phyloP scores from a whole-genome alignment of 2,797 vertebrate species.

The Catharus ustulatus region DNA sequence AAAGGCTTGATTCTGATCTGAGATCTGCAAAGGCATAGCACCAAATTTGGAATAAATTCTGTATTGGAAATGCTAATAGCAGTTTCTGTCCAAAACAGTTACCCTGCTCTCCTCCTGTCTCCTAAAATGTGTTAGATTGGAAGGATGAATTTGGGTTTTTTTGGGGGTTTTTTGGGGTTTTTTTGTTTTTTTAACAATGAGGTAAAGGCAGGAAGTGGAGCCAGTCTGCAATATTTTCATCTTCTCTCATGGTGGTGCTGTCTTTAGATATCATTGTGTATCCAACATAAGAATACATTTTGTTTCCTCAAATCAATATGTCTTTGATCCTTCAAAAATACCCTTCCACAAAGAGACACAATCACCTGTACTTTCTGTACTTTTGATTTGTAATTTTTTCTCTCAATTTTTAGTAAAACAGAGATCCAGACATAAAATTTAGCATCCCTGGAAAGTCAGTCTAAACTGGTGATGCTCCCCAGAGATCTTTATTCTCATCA shows the following conservation, averaged over 20 bases:
- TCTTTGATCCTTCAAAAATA: background rate
- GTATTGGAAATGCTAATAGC: slow-evolving; percentile 27
- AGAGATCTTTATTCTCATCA: background rate
- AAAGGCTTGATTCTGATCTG: slow-evolving; percentile 43
- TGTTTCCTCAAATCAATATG: background rate
- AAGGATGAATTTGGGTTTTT: background rate
- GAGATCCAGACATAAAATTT: background rate
- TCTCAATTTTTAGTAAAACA: background rate
- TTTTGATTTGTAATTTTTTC: background rate
- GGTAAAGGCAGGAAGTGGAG: background rate
- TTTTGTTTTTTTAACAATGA: background rate
- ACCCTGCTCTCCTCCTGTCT: background rate
- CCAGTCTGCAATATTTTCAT: background rate
- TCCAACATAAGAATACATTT: background rate
- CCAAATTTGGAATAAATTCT: slow-evolving; percentile 30
- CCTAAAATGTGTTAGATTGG: background rate
- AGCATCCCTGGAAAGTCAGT: background rate
- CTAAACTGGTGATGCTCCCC: background rate
- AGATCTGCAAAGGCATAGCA: slow-evolving; percentile 14
- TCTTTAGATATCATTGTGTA: background rate
- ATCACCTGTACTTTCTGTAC: background rate
- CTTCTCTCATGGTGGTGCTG: background rate
- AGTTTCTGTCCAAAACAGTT: slow-evolving; percentile 23
- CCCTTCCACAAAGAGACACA: background rate
- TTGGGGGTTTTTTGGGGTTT: background rate